Conservation (phyloP, 2,113 vertebrate species). For the Gorsachius goisagi region DNA sequence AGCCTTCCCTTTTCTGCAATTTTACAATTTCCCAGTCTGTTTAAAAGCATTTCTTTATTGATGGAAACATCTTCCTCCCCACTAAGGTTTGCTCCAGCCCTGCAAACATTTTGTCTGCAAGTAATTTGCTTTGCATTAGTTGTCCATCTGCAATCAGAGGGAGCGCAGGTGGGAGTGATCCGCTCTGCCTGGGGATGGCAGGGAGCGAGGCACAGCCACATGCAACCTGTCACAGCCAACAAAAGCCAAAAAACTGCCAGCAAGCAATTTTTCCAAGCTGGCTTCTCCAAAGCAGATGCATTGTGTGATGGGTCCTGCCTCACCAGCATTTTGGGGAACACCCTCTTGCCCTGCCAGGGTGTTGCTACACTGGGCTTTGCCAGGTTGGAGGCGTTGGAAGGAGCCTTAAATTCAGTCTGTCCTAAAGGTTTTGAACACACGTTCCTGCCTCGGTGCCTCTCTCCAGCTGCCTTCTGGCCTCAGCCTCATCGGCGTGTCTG, state of each 20-base stretch:
- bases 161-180: not conserved
- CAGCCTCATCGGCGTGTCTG: not conserved
- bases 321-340: accelerated
- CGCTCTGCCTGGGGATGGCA: not conserved
- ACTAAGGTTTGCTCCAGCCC: not conserved
- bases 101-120: not conserved
- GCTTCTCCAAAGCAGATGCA: not conserved
- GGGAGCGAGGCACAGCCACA: not conserved
- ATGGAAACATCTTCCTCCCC: not conserved
- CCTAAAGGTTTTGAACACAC: not conserved
- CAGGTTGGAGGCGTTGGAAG: not conserved
- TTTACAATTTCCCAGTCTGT: not conserved
- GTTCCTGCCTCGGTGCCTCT: not conserved
- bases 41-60: not conserved
- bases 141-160: not conserved
- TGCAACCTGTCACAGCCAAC: not conserved
- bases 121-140: not conserved
- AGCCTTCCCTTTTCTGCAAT: not conserved
- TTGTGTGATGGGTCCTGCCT: accelerated
- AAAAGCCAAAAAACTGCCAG: not conserved
- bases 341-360: not conserved
- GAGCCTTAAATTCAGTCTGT: not conserved
- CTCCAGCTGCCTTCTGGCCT: not conserved
- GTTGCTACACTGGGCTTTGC: not conserved
- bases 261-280: not conserved